Evolutionary conservation across 2,113 vertebrate genomes (phyloP), one percentile per base, ranked within the genome.

Genomic region (Otocyon megalotis): DNA sequence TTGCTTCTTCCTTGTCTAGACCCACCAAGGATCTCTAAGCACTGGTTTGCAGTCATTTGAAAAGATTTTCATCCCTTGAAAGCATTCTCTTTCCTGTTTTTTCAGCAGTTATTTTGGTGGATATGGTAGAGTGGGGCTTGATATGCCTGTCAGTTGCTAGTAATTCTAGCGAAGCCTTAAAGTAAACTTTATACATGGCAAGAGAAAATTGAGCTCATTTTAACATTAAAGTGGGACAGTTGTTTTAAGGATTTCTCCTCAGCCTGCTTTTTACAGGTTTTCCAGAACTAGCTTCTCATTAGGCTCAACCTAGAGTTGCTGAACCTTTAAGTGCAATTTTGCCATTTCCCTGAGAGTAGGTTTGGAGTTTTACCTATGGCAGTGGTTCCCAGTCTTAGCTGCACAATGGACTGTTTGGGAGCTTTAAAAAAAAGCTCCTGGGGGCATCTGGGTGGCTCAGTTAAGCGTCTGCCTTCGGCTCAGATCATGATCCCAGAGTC

Each of bases 21-120:
- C 14, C n/a, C 8, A 82, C 5, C 53, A 43, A 58, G 54, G 30
- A 4, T 30, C 32, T 91, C 35, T 79, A 63, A 95, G 32, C 28
- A 58, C 30, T 80, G 77, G 32, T 83, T 93, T 87, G 16, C 32
- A 72, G 35, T 56, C 7, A 56, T 81, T 93, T 93, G 56, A n/a
- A 77, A 90, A 50, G 14, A 24, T 90, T 87, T 95, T 63, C 50
- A 84, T 88, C 14, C 8, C 30, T 83, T 87, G 72, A 58, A 90
- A 58, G 26, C 30, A 48, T 53, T 93, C 69, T 15, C 19, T 79
- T 94, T 83, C 10, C 6, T 15, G 48, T 84, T 71, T 15, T 58
- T 94, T 82, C 37, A 54, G 16, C 48, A 92, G 30, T 90, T 88
- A 54, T 95, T 97, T 81, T 83, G 60, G 32, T 94, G 69, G 17